Evolutionary conservation across 2,113 vertebrate genomes (phyloP).

Genomic region (Arizona elegans): DNA sequence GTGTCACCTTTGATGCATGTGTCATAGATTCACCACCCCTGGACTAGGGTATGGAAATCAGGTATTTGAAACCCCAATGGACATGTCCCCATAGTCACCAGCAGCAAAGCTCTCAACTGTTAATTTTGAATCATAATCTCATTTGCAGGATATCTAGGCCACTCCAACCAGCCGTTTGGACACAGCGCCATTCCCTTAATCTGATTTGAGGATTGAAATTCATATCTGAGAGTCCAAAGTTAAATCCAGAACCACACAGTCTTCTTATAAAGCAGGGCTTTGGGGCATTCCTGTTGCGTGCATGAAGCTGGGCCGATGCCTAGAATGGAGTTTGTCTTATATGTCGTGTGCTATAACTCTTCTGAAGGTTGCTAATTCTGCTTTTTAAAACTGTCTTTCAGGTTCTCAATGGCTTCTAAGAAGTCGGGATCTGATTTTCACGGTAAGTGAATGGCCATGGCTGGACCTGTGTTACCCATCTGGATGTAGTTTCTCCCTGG

Average conservation of each 20-base stretch:
- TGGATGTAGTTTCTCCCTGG: background rate
- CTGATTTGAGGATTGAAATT: background rate
- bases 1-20: background rate
- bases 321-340: background rate
- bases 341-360: background rate
- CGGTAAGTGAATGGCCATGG: conserved; percentile 73
- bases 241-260: background rate
- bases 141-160: background rate
- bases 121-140: background rate
- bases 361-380: conserved; percentile 21
- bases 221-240: background rate
- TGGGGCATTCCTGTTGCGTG: fast-evolving
- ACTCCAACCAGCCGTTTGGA: background rate
- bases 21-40: background rate
- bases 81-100: background rate
- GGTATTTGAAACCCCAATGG: background rate
- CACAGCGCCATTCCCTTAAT: background rate
- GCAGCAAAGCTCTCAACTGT: background rate
- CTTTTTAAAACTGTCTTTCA: conserved; percentile 68
- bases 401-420: conserved; percentile 97
- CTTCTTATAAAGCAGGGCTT: background rate
- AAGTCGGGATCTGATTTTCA: conserved; percentile 90
- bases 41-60: background rate
- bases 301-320: background rate
- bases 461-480: background rate